Base-by-base conservation (phyloP, 1,140 invertebrate genomes). In the Heliothis virescens region DNA sequence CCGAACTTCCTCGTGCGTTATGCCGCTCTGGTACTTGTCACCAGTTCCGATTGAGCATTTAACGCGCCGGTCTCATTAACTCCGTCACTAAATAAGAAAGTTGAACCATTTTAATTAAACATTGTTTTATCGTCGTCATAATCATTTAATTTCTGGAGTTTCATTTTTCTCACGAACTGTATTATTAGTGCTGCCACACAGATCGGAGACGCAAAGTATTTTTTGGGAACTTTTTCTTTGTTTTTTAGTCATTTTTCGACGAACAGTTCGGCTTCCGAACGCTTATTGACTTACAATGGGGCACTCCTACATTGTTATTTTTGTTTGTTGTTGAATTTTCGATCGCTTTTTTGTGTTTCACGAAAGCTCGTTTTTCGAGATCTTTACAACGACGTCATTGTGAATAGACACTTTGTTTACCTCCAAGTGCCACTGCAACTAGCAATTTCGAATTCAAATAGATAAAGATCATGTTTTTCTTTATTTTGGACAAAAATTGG, bases 21-120 rank as follows among this genome's bases (percentile, higher is more conserved):
- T 94, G 91, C 69, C 16, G 78, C 81, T 85, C 92, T 94, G 82
- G 92, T 94, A 94, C 83, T 89, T 92, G 92, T 94, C 92, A 94
- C 90, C 91, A 89, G 89, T 85, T 90, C 82, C 88, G 89, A 92
- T 92, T 91, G 90, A 92, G 89, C 90, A 92, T 92, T 92, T 90
- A 87, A 89, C 88, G 85, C 90, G 82, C 79, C 55, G 57, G 18
- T 71, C 77, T 78, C 79, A 72, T 50, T 73, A 78, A 75, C 62
- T 74, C 52, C 16, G 16, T 29, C 47, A 16, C 48, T 84, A 86
- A 75, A 75, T 50, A 76, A 76, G 18, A 63, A 62, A 63, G 26
- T 71, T 69, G 18, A 53, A 53, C 48, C 21, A 48, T 48, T 75
- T 76, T 76, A 62, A 59, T 79, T 79, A 67, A 69, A 71, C 12